These are phyloP conservation scores for Haliclystus octoradiatus DNA, from an alignment of 30 jellyfish, hydroid and myxozoan genomes.

Conservation along the genomic window DNA sequence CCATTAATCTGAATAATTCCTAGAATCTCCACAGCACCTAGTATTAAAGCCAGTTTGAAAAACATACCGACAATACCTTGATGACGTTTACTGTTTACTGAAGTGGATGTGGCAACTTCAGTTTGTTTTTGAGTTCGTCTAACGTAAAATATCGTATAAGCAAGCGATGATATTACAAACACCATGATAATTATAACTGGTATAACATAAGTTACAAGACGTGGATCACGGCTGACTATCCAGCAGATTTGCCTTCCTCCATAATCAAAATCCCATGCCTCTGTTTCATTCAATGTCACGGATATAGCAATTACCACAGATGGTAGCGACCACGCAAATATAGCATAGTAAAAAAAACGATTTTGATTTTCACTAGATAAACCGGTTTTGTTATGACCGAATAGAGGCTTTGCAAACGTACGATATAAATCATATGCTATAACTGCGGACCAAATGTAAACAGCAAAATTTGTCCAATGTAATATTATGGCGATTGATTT, in stretches of 20 bases:
- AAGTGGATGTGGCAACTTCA: neutral
- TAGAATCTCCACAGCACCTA: neutral
- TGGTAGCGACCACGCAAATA: neutral
- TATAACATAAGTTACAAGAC: neutral
- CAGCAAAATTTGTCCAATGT: neutral
- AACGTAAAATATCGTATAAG: neutral
- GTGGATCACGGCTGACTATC: neutral
- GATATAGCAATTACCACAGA: neutral
- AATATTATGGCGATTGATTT: neutral
- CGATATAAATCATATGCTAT: neutral
- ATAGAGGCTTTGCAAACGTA: neutral
- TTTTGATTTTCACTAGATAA: neutral
- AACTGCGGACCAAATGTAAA: neutral
- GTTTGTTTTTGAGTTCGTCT: neutral
- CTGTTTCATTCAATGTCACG: neutral
- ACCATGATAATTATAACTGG: neutral
- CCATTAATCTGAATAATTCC: neutral
- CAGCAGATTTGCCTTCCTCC: neutral
- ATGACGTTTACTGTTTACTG: neutral
- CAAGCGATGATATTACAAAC: neutral
- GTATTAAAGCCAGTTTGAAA: neutral
- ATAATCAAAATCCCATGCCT: neutral
- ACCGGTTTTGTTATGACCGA: neutral
- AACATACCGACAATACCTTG: neutral
- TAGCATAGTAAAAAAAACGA: neutral